Base-by-base conservation (phyloP, 2,797 vertebrate genomes). In the Gallirallus australis region DNA sequence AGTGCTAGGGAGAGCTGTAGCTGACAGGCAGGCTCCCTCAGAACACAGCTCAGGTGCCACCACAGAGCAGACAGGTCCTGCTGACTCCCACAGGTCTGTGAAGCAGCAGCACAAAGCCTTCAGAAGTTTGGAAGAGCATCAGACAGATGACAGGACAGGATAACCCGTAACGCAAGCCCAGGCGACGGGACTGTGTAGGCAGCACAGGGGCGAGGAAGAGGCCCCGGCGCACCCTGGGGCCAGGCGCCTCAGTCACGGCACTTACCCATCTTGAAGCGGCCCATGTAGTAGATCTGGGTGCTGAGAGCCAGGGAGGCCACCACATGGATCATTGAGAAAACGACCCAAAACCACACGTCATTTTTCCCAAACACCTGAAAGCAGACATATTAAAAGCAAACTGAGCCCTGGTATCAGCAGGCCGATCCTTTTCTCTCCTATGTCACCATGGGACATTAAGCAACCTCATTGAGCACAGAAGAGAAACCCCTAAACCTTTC, bases 211-310 rank as follows among this genome's bases (percentile, higher is more conserved):
- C 14, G 71, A 82, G 61, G 71, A 21, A 31, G 82, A 75, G 59
- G 71, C 45, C 40, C 42, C 56, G 2, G 15, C 45, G 64, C 23
- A 37, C 15, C 27, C 4, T 0, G 12, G 6, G 56, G 19, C 45
- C 52, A 69, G 50, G 15, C 0, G 3, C 35, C 2, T 59, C 6
- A 2, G 40, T 23, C 60, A 20, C 27, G 15, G 61, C 25, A 97
- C 98, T 97, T 77, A 98, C 98, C 98, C 0, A 98, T 98, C 90
- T 98, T 98, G 97, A 98, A 98, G 82, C 98, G 97, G 11, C 98
- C 98, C 98, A 98, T 98, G 94, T 98, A 98, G 95, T 98, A 98
- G 89, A 98, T 98, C 91, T 98, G 98, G 17, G 98, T 98, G 96
- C 98, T 98, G 92, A 98, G 98, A 73, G 98, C 98, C 90, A 98